Percentiles rank a stretch among this genome's conserved stretches.
phyloP scores from a whole-genome alignment of 2,113 vertebrate species.

The Myrmecophaga tridactyla region DNA sequence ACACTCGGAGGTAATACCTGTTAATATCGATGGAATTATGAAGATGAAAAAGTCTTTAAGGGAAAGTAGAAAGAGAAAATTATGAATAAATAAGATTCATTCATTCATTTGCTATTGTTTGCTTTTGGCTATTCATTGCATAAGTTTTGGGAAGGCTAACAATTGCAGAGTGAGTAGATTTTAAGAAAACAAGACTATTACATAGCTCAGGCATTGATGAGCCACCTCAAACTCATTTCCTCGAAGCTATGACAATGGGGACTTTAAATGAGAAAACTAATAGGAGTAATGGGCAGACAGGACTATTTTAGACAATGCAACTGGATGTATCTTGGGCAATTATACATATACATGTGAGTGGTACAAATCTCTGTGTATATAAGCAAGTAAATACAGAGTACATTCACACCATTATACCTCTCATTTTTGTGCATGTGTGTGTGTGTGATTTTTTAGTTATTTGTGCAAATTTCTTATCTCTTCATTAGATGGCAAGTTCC shows the following conservation, averaged over 20 bases:
- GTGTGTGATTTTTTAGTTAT: not conserved
- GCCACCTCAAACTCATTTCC: not conserved
- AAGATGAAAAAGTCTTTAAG: not conserved
- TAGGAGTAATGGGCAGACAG: not conserved
- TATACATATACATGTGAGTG: not conserved
- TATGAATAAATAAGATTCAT: not conserved
- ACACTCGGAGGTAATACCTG: not conserved
- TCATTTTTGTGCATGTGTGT: too few species aligned
- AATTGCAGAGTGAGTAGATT: not conserved
- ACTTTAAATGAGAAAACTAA: not conserved
- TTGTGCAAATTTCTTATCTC: not conserved
- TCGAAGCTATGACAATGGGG: not conserved
- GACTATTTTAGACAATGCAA: not conserved
- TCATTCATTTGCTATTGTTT: not conserved
- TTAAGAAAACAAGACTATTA: not conserved
- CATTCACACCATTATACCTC: not conserved
- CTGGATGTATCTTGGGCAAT: not conserved
- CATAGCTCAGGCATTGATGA: not conserved
- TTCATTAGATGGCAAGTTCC: not conserved
- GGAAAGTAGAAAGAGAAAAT: not conserved
- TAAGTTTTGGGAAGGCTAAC: not conserved
- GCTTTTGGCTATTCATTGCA: not conserved
- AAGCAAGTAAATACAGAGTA: not conserved
- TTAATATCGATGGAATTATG: not conserved
- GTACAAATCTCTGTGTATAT: not conserved